Evolutionary conservation across 2,888 invertebrate genomes (phyloP), one percentile per base, ranked within the genome.

Genomic region (Pinctada fucata): DNA sequence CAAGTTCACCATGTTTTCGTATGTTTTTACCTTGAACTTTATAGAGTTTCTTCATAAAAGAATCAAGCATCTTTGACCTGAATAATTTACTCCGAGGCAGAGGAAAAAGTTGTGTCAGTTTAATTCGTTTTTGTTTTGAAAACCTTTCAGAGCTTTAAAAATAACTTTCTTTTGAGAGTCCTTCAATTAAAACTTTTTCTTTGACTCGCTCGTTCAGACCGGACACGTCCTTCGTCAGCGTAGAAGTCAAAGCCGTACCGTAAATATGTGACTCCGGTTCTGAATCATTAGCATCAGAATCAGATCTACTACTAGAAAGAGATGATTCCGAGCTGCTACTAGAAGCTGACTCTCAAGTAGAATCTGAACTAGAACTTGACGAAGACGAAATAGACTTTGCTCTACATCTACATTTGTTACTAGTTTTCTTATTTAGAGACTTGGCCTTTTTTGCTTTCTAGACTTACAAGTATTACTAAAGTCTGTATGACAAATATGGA

Each of bases 281-380:
- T 58, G 58, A 13, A 66, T 6, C 6, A 31, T 66, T 16, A 66
- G 16, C 6, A 16, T 31, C 31, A 31, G n/a, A 16, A 66, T 31
- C 31, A 66, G n/a, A 16, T 1, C 66, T 66, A 2, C 66, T 66
- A 16, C 66, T 2, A 8, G 6, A 16, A 66, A 2, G 1, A 66
- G 66, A 66, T 66, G 66, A 66, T 6, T 66, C 31, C 16, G 66
- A 66, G 16, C 66, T 66, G 16, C 66, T 66, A 66, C 66, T n/a
- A n/a, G 66, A 66, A 16, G 8, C 66, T 6, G 66, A 66, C 6
- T 66, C 2, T 13, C 2, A 66, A 66, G 13, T 66, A n/a, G 66
- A 66, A 16, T 58, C 58, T 13, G 8, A 13, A 58, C 16, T 16
- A 13, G 66, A 66, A 16, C 66, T 66, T 13, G 13, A n/a, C 58